Base-by-base conservation (phyloP, 2,113 vertebrate species). In the Poeciliopsis prolifica region DNA sequence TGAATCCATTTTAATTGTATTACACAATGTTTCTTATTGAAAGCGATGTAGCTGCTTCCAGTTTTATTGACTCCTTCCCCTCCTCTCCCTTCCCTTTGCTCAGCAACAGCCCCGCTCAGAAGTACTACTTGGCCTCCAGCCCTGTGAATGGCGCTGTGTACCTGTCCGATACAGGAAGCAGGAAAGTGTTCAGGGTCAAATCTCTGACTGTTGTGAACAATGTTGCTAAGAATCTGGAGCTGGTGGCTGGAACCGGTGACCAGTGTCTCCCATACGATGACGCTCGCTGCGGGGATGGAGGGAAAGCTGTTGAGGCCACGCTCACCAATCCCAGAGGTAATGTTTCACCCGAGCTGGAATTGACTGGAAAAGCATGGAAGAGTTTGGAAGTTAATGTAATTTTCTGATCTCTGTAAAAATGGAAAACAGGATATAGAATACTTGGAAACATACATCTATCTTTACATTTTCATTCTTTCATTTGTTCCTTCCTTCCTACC, bases 201-300 rank as follows among this genome's bases (percentile, higher is more conserved):
- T 97, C 97, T 22, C 94, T 96, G 22, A 92, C 88, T 0, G 91
- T 94, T 11, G 96, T 97, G 63, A 98, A 98, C 81, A 98, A 99
- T 58, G 94, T 97, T 3, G 95, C 97, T 82, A 99, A 98, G 94
- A 99, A 99, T 74, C 94, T 97, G 0, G 97, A 98, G 90, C 94
- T 98, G 85, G 92, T 99, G 72, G 98, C 98, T 0, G 98, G 98
- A 29, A 99, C 97, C 0, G 98, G 98, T 2, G 98, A 99, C 87
- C 98, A 99, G 88, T 99, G 98, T 87, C 96, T 99, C 65, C 98
- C 98, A 0, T 99, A 99, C 0, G 98, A 99, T 19, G 98, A 99
- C 42, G 95, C 96, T 0, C 98, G 97, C 82, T 99, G 98, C 0
- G 98, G 98, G n/a, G 98, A 99, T 5, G 98, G 98, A 61, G 98